Evolutionary conservation across 1,140 invertebrate species (phyloP).

Genomic region (Vollenhovia emeryi): DNA sequence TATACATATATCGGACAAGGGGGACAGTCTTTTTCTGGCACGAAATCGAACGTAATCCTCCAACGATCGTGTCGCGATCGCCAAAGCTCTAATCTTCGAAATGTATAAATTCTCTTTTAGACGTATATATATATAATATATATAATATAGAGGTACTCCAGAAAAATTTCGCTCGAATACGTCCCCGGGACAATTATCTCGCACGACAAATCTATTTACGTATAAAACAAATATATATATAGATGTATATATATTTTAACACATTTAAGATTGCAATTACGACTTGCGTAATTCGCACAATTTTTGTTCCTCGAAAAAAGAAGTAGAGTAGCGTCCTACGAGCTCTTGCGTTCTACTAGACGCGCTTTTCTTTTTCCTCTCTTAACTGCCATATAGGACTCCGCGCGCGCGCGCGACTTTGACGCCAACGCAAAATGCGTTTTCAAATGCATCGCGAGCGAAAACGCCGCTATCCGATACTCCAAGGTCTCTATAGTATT

Average conservation of each 20-base stretch:
- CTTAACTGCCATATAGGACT: background rate
- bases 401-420: background rate
- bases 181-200: slow-evolving; percentile 23
- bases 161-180: slow-evolving; percentile 23
- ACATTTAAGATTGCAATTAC: slow-evolving; percentile 29
- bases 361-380: background rate
- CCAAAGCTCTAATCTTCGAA: slow-evolving; percentile 21
- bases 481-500: slow-evolving; percentile 38
- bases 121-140: background rate
- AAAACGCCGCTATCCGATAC: slow-evolving; percentile 18
- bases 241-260: slow-evolving; percentile 5
- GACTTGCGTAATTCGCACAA: slow-evolving; percentile 4
- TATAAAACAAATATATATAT: slow-evolving; percentile 47
- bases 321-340: background rate
- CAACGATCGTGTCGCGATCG: slow-evolving; percentile 34
- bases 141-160: slow-evolving; percentile 44
- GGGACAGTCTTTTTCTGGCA: slow-evolving; percentile 66
- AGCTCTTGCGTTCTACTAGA: background rate
- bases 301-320: slow-evolving; percentile 13
- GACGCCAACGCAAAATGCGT: slow-evolving; percentile 53
- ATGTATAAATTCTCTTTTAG: slow-evolving; percentile 46
- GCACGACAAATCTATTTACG: slow-evolving; percentile 12
- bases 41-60: slow-evolving; percentile 48
- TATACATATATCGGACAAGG: slow-evolving; percentile 34
- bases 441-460: slow-evolving; percentile 50